Evolutionary conservation across 2,797 vertebrate genomes (phyloP), one percentile per base, ranked within the genome.

Genomic region (Megalops cyprinoides): DNA sequence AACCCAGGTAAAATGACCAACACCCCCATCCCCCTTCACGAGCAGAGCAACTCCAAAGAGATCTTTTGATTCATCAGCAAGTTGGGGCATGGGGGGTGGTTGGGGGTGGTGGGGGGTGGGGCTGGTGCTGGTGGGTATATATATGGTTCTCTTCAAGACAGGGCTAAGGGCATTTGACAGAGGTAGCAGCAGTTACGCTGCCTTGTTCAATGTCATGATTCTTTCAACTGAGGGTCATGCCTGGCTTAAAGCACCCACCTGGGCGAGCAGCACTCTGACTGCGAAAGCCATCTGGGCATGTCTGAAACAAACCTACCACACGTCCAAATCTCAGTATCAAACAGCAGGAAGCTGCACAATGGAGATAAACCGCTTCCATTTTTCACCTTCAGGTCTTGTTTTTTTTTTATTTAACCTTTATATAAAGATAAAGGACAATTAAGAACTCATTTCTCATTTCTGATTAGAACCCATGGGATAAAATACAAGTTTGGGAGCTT

Each of bases 261-360:
- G 71, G 79, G 71, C 53, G 48, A 37, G 49, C 65, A 71, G 67
- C n/a, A 23, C 37, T 37, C 37, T 34, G 53, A 75, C 71, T 62
- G 44, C n/a, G 67, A 20, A 44, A 10, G 39, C 79, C 71, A 80
- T 80, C 79, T 80, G 79, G 79, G 55, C 42, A 34, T 60, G 39
- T 42, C 42, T 42, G 42, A 39, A 51, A 42, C 37, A 46, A n/a
- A 42, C 49, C 67, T 48, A 51, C 46, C 69, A 56, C 56, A 14
- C 3, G 69, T 20, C 58, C 79, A 49, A 20, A 49, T 75, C 39
- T 20, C 37, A 74, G 28, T 28, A 62, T 28, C 10, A 75, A 55
- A 37, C 55, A 9, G 71, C 55, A 62, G 42, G 71, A 49, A 74
- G 18, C 48, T 51, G 28, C 25, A 12, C 12, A 51, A 80, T 7